Percentiles rank a stretch among this genome's conserved stretches.
These are phyloP conservation scores for Gulo gulo DNA, from an alignment of 2,113 vertebrate species.

Conservation along the genomic window DNA sequence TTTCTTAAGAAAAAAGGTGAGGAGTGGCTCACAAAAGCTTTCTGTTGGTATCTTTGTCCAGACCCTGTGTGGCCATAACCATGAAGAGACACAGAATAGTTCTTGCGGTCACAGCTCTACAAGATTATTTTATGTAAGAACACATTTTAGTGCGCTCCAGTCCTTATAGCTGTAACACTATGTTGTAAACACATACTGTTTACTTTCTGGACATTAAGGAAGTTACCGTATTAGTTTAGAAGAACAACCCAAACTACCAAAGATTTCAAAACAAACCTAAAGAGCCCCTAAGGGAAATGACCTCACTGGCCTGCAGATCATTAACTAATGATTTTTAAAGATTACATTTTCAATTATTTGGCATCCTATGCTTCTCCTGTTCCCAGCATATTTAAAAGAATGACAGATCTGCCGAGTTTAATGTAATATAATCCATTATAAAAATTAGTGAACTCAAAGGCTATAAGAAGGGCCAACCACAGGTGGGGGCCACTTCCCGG, in stretches of 20 bases:
- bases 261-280: not conserved
- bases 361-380: not conserved
- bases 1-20: not conserved
- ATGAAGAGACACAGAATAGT: not conserved
- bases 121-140: not conserved
- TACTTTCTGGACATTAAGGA: not conserved
- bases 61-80: not conserved
- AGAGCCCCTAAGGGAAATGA: not conserved
- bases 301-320: not conserved
- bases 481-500: not conserved
- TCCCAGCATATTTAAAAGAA: not conserved
- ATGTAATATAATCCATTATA: not conserved
- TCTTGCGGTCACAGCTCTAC: not conserved
- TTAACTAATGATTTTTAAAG: constrained; percentile 20
- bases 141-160: not conserved
- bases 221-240: not conserved
- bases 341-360: not conserved
- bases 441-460: not conserved
- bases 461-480: not conserved
- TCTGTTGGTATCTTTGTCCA: not conserved
- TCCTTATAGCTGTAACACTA: not conserved
- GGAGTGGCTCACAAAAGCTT: not conserved
- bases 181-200: not conserved
- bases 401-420: not conserved
- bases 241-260: not conserved